Evolutionary conservation across 2,888 invertebrate species (phyloP), one percentile per base, ranked within the genome.

Genomic region (Yponomeuta plumbellus): DNA sequence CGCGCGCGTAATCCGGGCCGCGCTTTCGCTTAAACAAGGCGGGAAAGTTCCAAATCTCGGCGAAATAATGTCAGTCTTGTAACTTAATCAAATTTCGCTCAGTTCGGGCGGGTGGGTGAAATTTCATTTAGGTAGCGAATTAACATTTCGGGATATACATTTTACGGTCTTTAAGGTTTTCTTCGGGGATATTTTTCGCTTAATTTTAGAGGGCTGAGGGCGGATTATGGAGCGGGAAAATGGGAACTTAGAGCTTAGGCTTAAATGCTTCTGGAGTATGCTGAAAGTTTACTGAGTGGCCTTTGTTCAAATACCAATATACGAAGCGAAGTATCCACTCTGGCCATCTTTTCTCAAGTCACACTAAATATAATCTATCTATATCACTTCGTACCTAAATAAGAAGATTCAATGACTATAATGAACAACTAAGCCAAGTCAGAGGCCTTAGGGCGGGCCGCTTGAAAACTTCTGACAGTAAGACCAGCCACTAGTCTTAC

Each of bases 41-140:
- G 67, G 64, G 61, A 17, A 68, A 68, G 61, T 70, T 69, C 58
- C 70, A 71, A 74, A 78, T 78, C 75, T 72, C 73, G 70, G 69
- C 73, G 80, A 80, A 84, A 81, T 86, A 83, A 86, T 82, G 83
- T 84, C 83, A 83, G 83, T 75, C 78, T 78, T 83, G 81, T 81
- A 83, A 81, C 81, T 84, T 88, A 88, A 89, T 89, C 89, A 88
- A 88, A 88, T 88, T 84, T 84, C 78, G 79, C 82, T 83, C 82
- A 81, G 79, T 79, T 83, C 73, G 76, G 76, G 73, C 73, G 72
- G 73, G 74, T 74, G 74, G 71, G 76, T 72, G 73, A 76, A 82
- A 83, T 86, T 88, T 87, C 81, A 86, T 88, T 88, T 82, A 72
- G 77, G 56, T 65, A 39, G 65, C 75, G 75, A 85, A 86, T 86